Evolutionary conservation across 1,140 invertebrate genomes (phyloP).

Genomic region (Drosophila tristis): DNA sequence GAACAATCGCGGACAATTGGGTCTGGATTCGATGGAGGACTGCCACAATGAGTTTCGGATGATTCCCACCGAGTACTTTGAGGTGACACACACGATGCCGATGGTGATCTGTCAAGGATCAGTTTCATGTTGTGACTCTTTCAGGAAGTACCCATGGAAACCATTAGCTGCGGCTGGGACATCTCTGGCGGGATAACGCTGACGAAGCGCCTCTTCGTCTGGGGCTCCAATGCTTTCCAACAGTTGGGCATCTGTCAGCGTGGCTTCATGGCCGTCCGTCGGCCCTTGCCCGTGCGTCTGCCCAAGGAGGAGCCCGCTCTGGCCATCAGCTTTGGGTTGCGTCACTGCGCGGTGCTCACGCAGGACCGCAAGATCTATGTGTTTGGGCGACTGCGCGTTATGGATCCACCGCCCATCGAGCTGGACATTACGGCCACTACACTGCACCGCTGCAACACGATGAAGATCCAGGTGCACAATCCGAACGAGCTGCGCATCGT

Average conservation of each 20-base stretch:
- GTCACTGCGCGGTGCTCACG: constrained; percentile 89
- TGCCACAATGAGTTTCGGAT: constrained; percentile 69
- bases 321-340: constrained; percentile 86
- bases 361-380: constrained; percentile 84
- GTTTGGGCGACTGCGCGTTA: constrained; percentile 66
- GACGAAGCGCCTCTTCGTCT: constrained; percentile 88
- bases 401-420: constrained; percentile 73
- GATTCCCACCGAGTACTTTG: constrained; percentile 70
- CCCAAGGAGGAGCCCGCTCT: constrained; percentile 75
- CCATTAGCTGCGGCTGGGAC: constrained; percentile 90
- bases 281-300: constrained; percentile 79
- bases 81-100: constrained; percentile 38
- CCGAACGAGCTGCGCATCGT: constrained; percentile 62
- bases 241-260: constrained; percentile 88
- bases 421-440: constrained; percentile 70
- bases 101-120: too few species aligned
- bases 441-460: constrained; percentile 66
- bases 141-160: constrained; percentile 85
- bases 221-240: constrained; percentile 91
- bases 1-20: constrained; percentile 93
- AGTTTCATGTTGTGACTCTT: background rate
- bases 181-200: constrained; percentile 88
- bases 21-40: constrained; percentile 84
- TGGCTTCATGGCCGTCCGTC: constrained; percentile 84
- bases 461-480: constrained; percentile 68